Conservation (phyloP, 2,888 invertebrate genomes). For the Andrena hattorfiana region DNA sequence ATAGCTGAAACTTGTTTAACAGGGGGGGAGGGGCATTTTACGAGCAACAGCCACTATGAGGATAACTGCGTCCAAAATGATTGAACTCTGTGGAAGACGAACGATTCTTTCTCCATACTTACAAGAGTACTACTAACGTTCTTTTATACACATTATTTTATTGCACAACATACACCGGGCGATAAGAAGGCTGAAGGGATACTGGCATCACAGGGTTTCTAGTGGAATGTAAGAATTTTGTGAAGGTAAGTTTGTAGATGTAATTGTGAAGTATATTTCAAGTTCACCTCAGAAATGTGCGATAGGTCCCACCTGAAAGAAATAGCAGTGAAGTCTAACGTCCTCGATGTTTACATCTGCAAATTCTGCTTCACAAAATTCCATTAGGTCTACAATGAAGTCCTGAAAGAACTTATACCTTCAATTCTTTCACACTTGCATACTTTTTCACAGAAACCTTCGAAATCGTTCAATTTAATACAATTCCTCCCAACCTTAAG, state of each 20-base stretch:
- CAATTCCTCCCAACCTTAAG: not conserved
- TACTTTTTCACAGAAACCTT: not conserved
- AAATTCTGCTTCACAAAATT: no score
- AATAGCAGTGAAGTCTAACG: no score
- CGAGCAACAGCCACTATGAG: slow-evolving; percentile 65
- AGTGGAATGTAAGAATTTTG: no score
- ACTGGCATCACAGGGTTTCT: no score
- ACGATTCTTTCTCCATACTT: slow-evolving; percentile 65
- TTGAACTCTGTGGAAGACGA: slow-evolving; percentile 54
- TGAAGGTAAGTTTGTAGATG: not conserved
- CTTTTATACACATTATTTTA: not conserved
- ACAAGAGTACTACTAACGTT: slow-evolving; percentile 20
- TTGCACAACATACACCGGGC: not conserved
- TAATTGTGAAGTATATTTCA: not conserved
- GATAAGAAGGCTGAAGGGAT: not conserved
- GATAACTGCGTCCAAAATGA: slow-evolving; percentile 27
- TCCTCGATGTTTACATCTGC: no score
- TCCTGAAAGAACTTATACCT: no score
- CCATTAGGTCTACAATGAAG: no score
- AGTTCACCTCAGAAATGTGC: no score
- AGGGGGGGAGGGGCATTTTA: slow-evolving; percentile 26
- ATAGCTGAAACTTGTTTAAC: slow-evolving; percentile 51
- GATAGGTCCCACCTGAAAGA: no score
- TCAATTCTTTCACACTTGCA: no score
- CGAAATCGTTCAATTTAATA: not conserved